Evolutionary conservation across 2,888 invertebrate genomes (phyloP).

Genomic region (Fragum whitleyi): DNA sequence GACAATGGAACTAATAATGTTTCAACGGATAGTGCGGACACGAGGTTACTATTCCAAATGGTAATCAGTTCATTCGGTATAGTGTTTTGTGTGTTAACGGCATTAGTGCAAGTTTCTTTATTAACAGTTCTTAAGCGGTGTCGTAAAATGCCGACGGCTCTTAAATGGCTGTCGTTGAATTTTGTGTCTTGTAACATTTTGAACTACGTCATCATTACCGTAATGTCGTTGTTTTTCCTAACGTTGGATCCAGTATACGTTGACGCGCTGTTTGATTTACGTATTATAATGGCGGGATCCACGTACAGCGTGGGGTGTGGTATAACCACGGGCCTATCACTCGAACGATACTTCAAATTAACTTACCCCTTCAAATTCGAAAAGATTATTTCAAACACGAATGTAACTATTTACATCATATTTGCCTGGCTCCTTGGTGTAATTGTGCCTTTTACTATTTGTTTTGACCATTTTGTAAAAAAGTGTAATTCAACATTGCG

Average conservation of each 20-base stretch:
- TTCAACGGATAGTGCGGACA: not conserved
- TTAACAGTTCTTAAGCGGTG: not conserved
- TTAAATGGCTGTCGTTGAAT: not conserved
- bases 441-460: not conserved
- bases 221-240: not conserved
- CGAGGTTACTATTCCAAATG: not conserved
- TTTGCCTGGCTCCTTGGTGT: not conserved
- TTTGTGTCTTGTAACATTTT: not conserved
- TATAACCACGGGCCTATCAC: not conserved
- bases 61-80: not conserved
- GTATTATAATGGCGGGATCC: not conserved
- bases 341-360: not conserved
- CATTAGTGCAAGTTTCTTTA: not conserved
- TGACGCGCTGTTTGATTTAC: not conserved
- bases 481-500: not conserved
- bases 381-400: not conserved
- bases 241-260: not conserved
- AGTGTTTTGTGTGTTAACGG: not conserved
- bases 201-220: not conserved
- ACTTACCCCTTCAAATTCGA: not conserved
- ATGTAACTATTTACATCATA: not conserved
- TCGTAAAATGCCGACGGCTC: not conserved
- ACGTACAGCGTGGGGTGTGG: not conserved
- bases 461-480: not conserved
- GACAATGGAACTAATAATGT: not conserved